Percentiles rank a stretch among this genome's conserved stretches.
These are phyloP conservation scores for Watsonalla binaria DNA, from an alignment of 2,888 invertebrate genomes.

Conservation along the genomic window DNA sequence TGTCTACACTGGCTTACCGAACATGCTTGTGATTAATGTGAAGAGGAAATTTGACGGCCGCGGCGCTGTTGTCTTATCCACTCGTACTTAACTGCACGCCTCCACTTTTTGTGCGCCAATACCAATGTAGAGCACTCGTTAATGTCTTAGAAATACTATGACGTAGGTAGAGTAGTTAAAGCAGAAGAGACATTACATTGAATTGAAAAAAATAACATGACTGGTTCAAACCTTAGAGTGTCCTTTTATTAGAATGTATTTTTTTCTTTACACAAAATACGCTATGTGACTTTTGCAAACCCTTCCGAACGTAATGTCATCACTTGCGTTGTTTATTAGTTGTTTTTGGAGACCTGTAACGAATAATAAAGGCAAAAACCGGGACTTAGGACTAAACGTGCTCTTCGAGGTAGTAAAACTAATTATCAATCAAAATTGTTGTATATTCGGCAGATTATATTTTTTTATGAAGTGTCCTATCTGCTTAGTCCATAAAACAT, in stretches of 20 bases:
- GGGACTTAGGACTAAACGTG: no score
- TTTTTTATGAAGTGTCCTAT: not conserved
- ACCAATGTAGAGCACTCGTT: conserved; percentile 70
- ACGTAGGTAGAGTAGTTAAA: conserved; percentile 12
- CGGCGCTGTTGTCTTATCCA: conserved; percentile 74
- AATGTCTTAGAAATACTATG: conserved; percentile 60
- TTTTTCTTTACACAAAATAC: no score
- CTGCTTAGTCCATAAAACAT: not conserved
- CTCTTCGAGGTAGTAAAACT: not conserved
- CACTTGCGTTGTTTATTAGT: no score
- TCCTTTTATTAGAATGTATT: no score
- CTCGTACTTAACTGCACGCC: conserved; percentile 73
- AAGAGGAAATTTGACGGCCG: conserved; percentile 75
- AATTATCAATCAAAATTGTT: not conserved
- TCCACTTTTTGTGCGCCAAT: conserved; percentile 52
- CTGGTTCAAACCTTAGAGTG: no score
- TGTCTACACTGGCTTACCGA: conserved; percentile 55
- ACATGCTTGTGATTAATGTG: conserved; percentile 75
- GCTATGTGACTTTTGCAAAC: not conserved
- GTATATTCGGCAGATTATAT: no score
- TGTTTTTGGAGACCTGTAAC: no score
- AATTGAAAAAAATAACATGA: no score
- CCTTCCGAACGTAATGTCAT: not conserved
- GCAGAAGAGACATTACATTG: not conserved
- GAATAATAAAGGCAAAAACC: no score